These are phyloP conservation scores for Myopa tessellatipennis DNA, from an alignment of 2,888 invertebrate species.

Conservation along the genomic window DNA sequence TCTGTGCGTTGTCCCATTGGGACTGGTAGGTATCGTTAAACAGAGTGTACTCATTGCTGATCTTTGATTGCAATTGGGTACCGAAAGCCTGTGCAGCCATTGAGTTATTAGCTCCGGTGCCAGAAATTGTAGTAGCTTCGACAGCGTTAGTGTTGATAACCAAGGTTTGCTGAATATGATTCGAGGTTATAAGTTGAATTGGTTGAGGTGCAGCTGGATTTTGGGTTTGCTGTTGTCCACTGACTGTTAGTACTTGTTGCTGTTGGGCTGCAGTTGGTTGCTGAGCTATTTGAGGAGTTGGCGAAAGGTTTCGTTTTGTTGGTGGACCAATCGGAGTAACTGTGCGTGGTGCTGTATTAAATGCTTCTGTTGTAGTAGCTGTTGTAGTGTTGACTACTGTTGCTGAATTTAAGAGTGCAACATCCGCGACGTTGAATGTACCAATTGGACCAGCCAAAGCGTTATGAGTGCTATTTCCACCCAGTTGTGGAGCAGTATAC, in stretches of 20 bases:
- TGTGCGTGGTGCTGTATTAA: conserved; percentile 51
- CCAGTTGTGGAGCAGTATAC: conserved; percentile 49
- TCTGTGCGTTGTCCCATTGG: conserved; percentile 68
- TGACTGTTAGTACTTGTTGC: conserved; percentile 40
- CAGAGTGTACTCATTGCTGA: conserved; percentile 80
- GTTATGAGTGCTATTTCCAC: conserved; percentile 55
- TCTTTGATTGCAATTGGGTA: conserved; percentile 60
- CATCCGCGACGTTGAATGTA: conserved; percentile 65
- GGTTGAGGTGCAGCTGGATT: conserved; percentile 16
- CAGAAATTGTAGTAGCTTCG: conserved; percentile 44
- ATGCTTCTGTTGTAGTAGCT: conserved; percentile 31
- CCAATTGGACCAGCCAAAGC: conserved; percentile 65
- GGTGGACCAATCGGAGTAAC: conserved; percentile 67
- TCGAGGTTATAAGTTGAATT: conserved; percentile 50
- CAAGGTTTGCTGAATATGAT: conserved; percentile 53
- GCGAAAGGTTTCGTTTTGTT: conserved; percentile 51
- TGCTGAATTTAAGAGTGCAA: conserved; percentile 62
- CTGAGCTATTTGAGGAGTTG: conserved; percentile 47
- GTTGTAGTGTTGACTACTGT: conserved; percentile 44
- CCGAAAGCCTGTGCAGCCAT: conserved; percentile 59
- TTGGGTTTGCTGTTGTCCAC: conserved; percentile 32
- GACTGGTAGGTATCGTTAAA: conserved; percentile 82
- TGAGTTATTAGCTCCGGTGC: conserved; percentile 41
- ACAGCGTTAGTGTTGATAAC: conserved; percentile 56
- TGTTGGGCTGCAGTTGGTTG: conserved; percentile 47